Conservation (phyloP, 2,888 invertebrate genomes). For the Cyrtodaria siliqua region DNA sequence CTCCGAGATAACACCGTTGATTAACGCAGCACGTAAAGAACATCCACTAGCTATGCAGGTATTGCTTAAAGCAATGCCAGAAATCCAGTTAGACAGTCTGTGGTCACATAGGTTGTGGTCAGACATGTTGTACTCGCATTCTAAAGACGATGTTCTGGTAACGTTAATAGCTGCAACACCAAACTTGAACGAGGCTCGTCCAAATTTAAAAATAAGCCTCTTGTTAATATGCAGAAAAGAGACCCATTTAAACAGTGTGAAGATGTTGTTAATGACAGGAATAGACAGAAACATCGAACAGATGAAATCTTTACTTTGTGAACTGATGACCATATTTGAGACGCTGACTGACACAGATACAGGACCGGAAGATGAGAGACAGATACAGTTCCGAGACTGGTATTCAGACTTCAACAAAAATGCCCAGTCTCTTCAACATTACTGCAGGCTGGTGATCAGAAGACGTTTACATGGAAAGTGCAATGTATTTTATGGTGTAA, state of each 20-base stretch:
- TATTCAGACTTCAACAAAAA: constrained; percentile 18
- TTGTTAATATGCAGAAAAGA: constrained; percentile 21
- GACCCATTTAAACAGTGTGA: constrained; percentile 15
- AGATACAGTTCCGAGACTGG: constrained; percentile 29
- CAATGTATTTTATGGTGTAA: constrained; percentile 67
- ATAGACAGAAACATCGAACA: not conserved
- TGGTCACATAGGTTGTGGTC: constrained; percentile 56
- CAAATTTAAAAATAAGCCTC: constrained; percentile 37
- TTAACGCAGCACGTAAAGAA: constrained; percentile 44
- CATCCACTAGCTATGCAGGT: constrained; percentile 47
- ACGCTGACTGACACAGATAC: not conserved
- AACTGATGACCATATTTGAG: constrained; percentile 23
- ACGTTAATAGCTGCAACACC: constrained; percentile 62
- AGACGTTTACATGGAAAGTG: constrained; percentile 55
- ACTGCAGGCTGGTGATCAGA: constrained; percentile 60
- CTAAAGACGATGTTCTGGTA: constrained; percentile 31
- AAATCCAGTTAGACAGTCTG: constrained; percentile 46
- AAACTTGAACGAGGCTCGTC: constrained; percentile 13
- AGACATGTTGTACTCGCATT: constrained; percentile 10
- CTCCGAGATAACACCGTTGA: constrained; percentile 59
- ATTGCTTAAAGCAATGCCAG: constrained; percentile 43
- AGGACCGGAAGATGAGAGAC: not conserved
- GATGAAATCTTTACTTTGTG: constrained; percentile 2
- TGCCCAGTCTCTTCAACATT: constrained; percentile 48
- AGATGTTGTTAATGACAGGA: not conserved